Evolutionary conservation across 1,140 invertebrate genomes (phyloP), one percentile per base, ranked within the genome.

Genomic region (Sipha flava): DNA sequence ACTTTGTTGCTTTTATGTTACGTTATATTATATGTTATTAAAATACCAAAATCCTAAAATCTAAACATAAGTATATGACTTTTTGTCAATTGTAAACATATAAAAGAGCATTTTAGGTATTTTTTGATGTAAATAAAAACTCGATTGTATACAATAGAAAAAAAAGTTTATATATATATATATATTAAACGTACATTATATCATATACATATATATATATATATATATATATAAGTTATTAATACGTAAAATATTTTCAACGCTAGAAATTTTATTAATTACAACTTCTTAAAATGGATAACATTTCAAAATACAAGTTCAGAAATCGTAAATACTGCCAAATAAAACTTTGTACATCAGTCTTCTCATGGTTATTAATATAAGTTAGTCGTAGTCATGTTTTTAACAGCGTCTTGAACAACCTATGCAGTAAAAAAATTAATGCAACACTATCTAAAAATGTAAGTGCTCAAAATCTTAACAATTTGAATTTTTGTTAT

Each of bases 401-500:
- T 37, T 62, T 34, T 23, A 62, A n/a, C 9, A 31, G 18, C 34
- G 18, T 64, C 34, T 64, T 34, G 31, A 62, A 34, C 59, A n/a
- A 64, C 62, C 18, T 64, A 40, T 64, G 37, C 31, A 10, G 34
- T 37, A n/a, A 64, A 31, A 64, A 64, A 37, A 64, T 37, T 31
- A 64, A 64, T 37, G 37, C 31, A 37, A 64, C 31, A 37, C 31
- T 37, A 31, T 59, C 1, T 5, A n/a, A 64, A 40, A 23, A 64
- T 64, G 31, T 64, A 64, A 64, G 62, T 37, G 62, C 62, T 64
- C 62, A 64, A 64, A 37, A 64, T 64, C 31, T n/a, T n/a, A 37
- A 37, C 7, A 21, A 64, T 64, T 31, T 40, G 10, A 6, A 40
- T 4, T 40, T 4, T 40, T 64, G 31, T 64, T 64, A 64, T 64